Evolutionary conservation across 1,140 invertebrate genomes (phyloP).

Genomic region (Scylla paramamosain): DNA sequence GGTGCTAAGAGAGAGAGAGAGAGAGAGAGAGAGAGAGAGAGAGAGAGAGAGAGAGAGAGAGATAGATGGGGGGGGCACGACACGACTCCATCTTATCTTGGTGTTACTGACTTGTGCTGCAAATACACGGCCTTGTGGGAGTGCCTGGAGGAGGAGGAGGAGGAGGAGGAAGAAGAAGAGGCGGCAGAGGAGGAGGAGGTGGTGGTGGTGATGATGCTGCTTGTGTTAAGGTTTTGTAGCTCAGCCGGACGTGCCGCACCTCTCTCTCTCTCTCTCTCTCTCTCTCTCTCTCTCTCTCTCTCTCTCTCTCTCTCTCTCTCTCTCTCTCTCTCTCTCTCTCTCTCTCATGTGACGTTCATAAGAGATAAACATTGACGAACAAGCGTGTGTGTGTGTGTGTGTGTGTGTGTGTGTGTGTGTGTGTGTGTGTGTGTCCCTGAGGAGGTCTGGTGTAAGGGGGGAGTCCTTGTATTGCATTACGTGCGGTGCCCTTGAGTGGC

Average conservation of each 20-base stretch:
- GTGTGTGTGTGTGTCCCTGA: too few species aligned
- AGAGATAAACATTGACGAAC: not conserved
- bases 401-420: too few species aligned
- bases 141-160: not conserved
- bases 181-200: not conserved
- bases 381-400: too few species aligned
- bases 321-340: conserved; percentile 46
- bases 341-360: not conserved
- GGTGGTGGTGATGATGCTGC: too few species aligned
- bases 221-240: not conserved
- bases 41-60: not conserved
- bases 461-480: not conserved
- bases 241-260: not conserved
- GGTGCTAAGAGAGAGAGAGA: too few species aligned
- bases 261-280: conserved; percentile 28
- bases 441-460: too few species aligned
- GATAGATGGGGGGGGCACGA: not conserved
- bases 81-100: not conserved
- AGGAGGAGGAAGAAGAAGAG: not conserved
- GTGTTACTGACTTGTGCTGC: not conserved
- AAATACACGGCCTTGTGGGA: not conserved
- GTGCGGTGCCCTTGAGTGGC: not conserved
- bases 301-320: conserved; percentile 50
- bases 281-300: conserved; percentile 34
- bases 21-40: not conserved